These are phyloP conservation scores for Drosophila malerkotliana DNA, from an alignment of 1,140 invertebrate species.

Conservation along the genomic window DNA sequence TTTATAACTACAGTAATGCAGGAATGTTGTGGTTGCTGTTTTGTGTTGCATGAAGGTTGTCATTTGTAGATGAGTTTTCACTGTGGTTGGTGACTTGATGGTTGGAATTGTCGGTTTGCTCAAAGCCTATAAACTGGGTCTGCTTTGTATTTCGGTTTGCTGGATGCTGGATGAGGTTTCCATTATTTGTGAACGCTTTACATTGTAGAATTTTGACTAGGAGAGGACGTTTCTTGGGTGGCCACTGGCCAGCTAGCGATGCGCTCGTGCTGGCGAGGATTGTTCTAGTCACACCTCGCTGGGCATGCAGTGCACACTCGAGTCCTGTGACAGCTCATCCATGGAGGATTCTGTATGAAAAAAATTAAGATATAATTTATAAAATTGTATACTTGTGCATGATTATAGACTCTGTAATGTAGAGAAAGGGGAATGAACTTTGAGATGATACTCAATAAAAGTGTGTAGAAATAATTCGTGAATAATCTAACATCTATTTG, in stretches of 20 bases:
- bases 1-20: conserved; percentile 60
- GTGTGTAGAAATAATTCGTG: too few relatives aligned
- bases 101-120: conserved; percentile 54
- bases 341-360: conserved; percentile 88
- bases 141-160: conserved; percentile 27
- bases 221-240: conserved; percentile 72
- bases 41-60: conserved; percentile 6
- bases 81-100: conserved; percentile 29
- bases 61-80: conserved; percentile 37
- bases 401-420: too few relatives aligned
- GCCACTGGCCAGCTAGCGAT: conserved; percentile 55
- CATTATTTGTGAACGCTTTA: conserved; percentile 45
- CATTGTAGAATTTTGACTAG: conserved; percentile 82
- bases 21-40: conserved; percentile 51
- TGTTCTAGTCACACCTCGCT: conserved; percentile 87
- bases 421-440: not conserved
- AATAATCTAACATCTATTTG: too few relatives aligned
- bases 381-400: not conserved
- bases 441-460: not conserved
- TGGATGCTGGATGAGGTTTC: conserved; percentile 30
- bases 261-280: conserved; percentile 67
- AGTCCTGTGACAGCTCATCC: conserved; percentile 92
- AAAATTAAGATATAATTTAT: not conserved
- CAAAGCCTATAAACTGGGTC: conserved; percentile 60
- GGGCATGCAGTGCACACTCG: conserved; percentile 91